Conservation (phyloP, 2,888 invertebrate species). For the Watsonalla binaria region DNA sequence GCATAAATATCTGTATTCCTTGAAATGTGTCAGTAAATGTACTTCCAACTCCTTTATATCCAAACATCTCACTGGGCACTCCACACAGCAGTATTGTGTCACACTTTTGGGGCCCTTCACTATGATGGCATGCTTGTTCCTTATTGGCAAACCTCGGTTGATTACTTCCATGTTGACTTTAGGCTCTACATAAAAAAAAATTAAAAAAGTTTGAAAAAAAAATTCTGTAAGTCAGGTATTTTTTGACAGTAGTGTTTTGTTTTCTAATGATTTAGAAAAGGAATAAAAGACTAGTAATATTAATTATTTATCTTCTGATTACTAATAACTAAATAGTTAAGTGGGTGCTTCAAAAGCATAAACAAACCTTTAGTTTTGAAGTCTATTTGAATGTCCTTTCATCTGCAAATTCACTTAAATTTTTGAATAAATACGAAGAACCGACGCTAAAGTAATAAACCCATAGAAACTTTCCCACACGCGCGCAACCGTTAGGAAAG, state of each 20-base stretch:
- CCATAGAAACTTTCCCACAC: constrained; percentile 30
- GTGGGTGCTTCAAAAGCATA: no score
- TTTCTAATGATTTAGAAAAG: no score
- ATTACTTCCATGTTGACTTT: constrained; percentile 38
- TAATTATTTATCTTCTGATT: no score
- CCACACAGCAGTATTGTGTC: constrained; percentile 85
- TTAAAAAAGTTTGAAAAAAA: background rate
- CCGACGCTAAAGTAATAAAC: constrained; percentile 1
- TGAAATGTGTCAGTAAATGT: constrained; percentile 85
- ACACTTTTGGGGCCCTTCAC: constrained; percentile 83
- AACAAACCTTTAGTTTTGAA: background rate
- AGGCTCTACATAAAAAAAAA: constrained; percentile 11
- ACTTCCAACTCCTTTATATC: constrained; percentile 86
- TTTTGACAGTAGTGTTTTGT: no score
- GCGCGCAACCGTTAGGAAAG: constrained; percentile 37
- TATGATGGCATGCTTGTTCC: constrained; percentile 86
- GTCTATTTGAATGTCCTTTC: background rate
- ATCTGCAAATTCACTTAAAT: background rate
- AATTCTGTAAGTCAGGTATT: no score
- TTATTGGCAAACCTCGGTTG: constrained; percentile 74
- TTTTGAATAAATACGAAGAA: background rate
- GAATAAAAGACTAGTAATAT: no score
- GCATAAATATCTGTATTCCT: constrained; percentile 85
- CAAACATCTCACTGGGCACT: constrained; percentile 86
- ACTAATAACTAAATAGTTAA: no score